Evolutionary conservation across 2,113 vertebrate genomes (phyloP).

Genomic region (Hippocampus mohnikei): DNA sequence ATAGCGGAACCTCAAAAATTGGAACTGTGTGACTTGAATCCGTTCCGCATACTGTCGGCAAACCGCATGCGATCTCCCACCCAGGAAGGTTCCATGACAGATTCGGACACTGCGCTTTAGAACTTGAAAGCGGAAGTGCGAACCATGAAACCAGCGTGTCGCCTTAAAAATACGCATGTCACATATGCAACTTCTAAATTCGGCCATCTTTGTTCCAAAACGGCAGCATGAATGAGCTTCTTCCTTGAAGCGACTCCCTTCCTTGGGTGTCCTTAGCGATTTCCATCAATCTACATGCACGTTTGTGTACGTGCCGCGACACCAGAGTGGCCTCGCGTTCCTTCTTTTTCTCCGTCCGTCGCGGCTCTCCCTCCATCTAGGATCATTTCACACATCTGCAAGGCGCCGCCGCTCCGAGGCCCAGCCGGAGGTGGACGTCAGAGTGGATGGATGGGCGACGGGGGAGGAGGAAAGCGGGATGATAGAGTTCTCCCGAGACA

Average conservation of each 20-base stretch:
- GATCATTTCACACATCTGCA: constrained; percentile 24
- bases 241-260: constrained; percentile 26
- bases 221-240: constrained; percentile 39
- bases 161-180: too few species aligned
- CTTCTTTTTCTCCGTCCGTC: constrained; percentile 25
- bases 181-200: neutral
- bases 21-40: too few species aligned
- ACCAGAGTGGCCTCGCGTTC: constrained; percentile 31
- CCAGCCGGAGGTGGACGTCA: constrained; percentile 23
- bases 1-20: too few species aligned
- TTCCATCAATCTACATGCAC: constrained; percentile 3
- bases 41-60: too few species aligned
- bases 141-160: too few species aligned
- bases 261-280: constrained; percentile 21
- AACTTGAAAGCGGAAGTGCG: too few species aligned
- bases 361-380: constrained; percentile 10
- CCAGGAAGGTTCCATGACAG: too few species aligned
- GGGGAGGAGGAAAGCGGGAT: constrained; percentile 1
- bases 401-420: constrained; percentile 19
- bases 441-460: constrained; percentile 12
- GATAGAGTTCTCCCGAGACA: constrained; percentile 42
- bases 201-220: constrained; percentile 20
- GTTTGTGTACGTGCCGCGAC: neutral
- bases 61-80: too few species aligned
- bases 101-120: too few species aligned